Evolutionary conservation across 2,797 vertebrate species (phyloP), one percentile per base, ranked within the genome.

Genomic region (Bradypodion pumilum): DNA sequence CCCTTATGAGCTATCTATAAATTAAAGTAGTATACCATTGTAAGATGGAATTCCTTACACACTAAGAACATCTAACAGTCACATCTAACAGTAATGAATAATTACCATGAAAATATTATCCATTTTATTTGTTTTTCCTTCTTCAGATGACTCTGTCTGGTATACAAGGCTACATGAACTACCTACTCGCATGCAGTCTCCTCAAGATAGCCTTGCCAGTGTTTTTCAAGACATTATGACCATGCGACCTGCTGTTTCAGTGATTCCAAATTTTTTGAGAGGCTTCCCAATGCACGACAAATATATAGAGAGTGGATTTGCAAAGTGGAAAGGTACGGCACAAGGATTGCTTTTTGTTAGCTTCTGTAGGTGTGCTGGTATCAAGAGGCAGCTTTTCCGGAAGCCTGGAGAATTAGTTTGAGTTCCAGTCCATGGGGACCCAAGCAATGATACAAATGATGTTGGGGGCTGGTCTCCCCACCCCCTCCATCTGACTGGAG

Each of bases 241-340:
- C 74, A 68, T 93, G 72, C 94, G 96, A 25, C 87, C 94, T 68
- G 95, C 96, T 2, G 94, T 94, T 88, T 96, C 96, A 74, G 91
- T 97, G 86, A 95, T 95, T 75, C 95, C 93, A 86, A 98, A 98
- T 91, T 98, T 97, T 91, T 91, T 97, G 80, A 90, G 87, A 10
- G 98, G 97, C 27, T 66, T 97, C 82, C 94, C 95, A 76, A 94
- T 97, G 74, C 96, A 97, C 88, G 92, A 92, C 2, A 82, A 91
- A 79, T 98, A 98, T 92, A 90, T 94, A 9, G 86, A 95, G 68
- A 92, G 95, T 35, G 1, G 95, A 44, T 98, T 98, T 91, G 92
- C 90, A 27, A 89, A 80, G 60, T 97, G 96, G 96, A 97, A 96
- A 95, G 97, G 97, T 98, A 93, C 1, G 25, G 59, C 29, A 73